Conservation (phyloP, 1,140 invertebrate genomes). For the Eumeta japonica region DNA sequence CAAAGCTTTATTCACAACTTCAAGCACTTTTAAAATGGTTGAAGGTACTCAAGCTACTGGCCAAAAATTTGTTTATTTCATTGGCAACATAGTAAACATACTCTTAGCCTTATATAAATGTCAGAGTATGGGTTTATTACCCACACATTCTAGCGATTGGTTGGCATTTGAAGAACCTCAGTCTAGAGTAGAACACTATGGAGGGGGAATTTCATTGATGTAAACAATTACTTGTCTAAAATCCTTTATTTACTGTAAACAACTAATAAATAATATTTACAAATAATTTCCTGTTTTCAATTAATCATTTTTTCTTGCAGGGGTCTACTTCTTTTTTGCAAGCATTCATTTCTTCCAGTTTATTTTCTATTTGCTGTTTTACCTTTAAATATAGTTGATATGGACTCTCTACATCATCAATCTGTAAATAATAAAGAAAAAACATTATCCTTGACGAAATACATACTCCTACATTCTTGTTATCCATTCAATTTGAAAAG, state of each 20-base stretch:
- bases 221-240: conserved; percentile 25
- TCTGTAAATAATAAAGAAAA: conserved; percentile 59
- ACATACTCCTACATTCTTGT: conserved; percentile 7
- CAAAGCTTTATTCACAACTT: conserved; percentile 89
- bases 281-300: conserved; percentile 12
- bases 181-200: conserved; percentile 82
- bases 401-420: conserved; percentile 81
- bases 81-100: conserved; percentile 94
- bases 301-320: conserved; percentile 8
- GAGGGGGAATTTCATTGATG: conserved; percentile 75
- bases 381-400: conserved; percentile 65
- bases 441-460: conserved; percentile 7
- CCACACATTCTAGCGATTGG: conserved; percentile 98
- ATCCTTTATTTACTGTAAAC: conserved; percentile 29
- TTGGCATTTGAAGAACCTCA: conserved; percentile 95
- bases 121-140: conserved; percentile 96
- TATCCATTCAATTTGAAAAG: no score
- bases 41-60: conserved; percentile 87
- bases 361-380: conserved; percentile 67
- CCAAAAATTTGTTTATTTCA: conserved; percentile 93
- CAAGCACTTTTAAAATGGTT: conserved; percentile 92
- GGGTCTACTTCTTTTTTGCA: conserved; percentile 48
- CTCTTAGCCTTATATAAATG: conserved; percentile 96
- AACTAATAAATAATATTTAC: conserved; percentile 37
- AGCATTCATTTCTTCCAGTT: conserved; percentile 46